phyloP scores from a whole-genome alignment of 92 coral and sea anemone species.

The Porites cylindrica region DNA sequence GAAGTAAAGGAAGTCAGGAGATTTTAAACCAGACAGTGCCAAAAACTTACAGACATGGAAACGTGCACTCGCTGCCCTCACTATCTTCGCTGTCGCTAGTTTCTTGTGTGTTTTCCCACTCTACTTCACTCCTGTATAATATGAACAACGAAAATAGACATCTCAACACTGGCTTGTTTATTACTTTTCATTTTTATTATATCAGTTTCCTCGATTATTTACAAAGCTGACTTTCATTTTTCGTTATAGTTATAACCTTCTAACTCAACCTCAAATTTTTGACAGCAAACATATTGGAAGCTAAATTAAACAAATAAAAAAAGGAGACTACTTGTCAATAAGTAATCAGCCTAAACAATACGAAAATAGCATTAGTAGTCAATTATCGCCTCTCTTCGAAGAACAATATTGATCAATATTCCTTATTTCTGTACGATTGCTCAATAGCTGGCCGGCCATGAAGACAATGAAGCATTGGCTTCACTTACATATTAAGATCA shows the following conservation, averaged over 20 bases:
- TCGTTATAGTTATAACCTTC: background rate
- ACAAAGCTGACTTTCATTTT: background rate
- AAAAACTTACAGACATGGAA: constrained; percentile 55
- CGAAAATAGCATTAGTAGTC: too few relatives aligned
- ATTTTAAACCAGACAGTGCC: too few relatives aligned
- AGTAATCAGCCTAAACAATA: too few relatives aligned
- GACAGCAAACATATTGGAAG: too few relatives aligned
- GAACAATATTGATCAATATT: too few relatives aligned
- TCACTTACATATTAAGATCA: constrained; percentile 8
- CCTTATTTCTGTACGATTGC: background rate
- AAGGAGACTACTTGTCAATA: too few relatives aligned
- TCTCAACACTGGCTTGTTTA: constrained; percentile 9
- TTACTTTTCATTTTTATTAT: constrained; percentile 13
- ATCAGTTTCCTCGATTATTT: background rate
- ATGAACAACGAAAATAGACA: constrained; percentile 21
- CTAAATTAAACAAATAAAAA: too few relatives aligned
- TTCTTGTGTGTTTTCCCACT: constrained; percentile 36
- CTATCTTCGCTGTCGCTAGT: constrained; percentile 32
- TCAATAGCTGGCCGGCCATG: constrained; percentile 6
- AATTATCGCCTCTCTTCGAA: too few relatives aligned
- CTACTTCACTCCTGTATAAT: constrained; percentile 24
- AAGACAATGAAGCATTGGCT: constrained; percentile 2
- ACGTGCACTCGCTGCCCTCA: constrained; percentile 53
- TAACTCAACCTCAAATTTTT: too few relatives aligned
- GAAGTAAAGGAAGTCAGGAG: too few relatives aligned